Evolutionary conservation across 2,888 invertebrate genomes (phyloP).

Genomic region (Lottia scabra): DNA sequence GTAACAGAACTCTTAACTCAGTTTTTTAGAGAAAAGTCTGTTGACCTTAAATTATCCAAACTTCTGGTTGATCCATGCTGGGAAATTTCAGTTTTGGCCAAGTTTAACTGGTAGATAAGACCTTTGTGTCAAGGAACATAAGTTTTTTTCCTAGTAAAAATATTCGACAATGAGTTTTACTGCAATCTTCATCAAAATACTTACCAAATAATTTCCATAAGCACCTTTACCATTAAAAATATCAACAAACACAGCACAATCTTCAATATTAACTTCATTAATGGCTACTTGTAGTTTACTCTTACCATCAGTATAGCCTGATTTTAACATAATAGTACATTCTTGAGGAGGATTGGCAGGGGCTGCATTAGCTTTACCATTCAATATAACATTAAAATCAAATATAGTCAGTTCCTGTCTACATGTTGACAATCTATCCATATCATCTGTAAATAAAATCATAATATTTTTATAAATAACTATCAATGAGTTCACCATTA

Average conservation of each 20-base stretch:
- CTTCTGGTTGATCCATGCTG: no score
- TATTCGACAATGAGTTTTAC: no score
- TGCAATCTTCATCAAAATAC: slow-evolving; percentile 6
- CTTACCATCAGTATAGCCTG: slow-evolving; percentile 42
- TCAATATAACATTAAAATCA: slow-evolving; percentile 40
- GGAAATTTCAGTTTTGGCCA: no score
- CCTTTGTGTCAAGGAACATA: no score
- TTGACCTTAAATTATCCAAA: no score
- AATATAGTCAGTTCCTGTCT: slow-evolving; percentile 43
- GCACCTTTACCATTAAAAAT: slow-evolving; percentile 46
- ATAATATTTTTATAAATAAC: no score
- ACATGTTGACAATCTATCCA: slow-evolving; percentile 43
- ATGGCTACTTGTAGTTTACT: slow-evolving; percentile 52
- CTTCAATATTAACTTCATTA: slow-evolving; percentile 42
- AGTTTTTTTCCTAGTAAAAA: no score
- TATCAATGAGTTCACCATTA: no score
- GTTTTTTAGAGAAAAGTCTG: no score
- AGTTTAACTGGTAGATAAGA: no score
- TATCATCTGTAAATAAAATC: slow-evolving; percentile 29
- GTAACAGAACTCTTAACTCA: no score
- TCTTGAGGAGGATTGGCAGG: slow-evolving; percentile 42
- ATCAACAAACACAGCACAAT: slow-evolving; percentile 45
- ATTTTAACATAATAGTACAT: slow-evolving; percentile 46
- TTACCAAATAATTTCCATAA: slow-evolving; percentile 44
- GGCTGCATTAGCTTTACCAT: slow-evolving; percentile 40